Percentiles rank a stretch among this genome's conserved stretches.
phyloP scores from a whole-genome alignment of 2,797 vertebrate species.

The Poecilia gillii region DNA sequence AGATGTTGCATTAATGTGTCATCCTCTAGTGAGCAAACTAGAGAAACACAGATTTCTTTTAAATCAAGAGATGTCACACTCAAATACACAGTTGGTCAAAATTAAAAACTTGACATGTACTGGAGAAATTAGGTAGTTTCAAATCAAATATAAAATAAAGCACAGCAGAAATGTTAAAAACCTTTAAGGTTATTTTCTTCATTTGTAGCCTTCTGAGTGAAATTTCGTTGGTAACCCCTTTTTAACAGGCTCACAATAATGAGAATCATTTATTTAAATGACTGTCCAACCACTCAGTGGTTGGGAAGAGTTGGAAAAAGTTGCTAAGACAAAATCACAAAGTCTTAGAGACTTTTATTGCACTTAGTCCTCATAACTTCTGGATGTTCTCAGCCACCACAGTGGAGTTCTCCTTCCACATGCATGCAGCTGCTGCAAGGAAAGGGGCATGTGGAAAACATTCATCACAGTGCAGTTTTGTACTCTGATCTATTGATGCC shows the following conservation, averaged over 20 bases:
- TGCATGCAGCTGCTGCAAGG: conserved; percentile 85
- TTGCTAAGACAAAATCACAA: conserved; percentile 52
- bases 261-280: not conserved
- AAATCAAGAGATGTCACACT: not conserved
- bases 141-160: not conserved
- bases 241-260: not conserved
- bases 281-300: not conserved
- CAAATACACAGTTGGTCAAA: not conserved
- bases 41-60: not conserved
- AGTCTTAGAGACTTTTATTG: conserved; percentile 59
- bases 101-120: not conserved
- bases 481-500: not conserved
- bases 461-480: not conserved
- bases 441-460: not conserved
- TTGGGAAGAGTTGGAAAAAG: too few relatives aligned
- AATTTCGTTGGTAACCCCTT: not conserved
- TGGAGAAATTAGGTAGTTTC: too few relatives aligned
- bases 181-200: not conserved
- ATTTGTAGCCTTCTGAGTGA: not conserved
- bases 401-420: conserved; percentile 92
- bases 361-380: conserved; percentile 87
- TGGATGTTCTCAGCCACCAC: conserved; percentile 92
- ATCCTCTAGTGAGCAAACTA: conserved; percentile 55
- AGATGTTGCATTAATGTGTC: conserved; percentile 23
- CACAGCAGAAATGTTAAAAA: not conserved